Conservation (phyloP, 2,797 vertebrate genomes). For the Philypnodon macrostomus region DNA sequence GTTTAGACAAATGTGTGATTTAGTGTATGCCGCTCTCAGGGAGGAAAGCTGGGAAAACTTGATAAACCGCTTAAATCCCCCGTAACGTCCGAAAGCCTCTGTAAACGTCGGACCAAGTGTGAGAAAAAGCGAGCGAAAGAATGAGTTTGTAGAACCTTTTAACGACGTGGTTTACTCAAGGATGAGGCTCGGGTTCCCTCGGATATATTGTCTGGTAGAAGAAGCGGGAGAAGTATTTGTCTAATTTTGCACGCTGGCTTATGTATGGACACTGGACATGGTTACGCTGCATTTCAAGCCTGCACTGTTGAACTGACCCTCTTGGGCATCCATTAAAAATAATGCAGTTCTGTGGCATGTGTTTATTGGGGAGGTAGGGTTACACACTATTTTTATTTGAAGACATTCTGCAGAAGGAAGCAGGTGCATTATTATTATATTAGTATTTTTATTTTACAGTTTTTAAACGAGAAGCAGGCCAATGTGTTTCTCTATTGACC, state of each 20-base stretch:
- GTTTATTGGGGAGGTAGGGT: conserved; percentile 21
- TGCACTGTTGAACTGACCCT: conserved; percentile 35
- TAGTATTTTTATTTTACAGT: neutral
- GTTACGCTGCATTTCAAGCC: conserved; percentile 76
- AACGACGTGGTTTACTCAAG: conserved; percentile 77
- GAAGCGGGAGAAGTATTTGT: conserved; percentile 75
- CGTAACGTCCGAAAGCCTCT: conserved; percentile 69
- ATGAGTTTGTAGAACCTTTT: conserved; percentile 78
- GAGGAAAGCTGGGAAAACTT: conserved; percentile 73
- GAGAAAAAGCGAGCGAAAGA: conserved; percentile 79
- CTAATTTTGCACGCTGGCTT: conserved; percentile 77
- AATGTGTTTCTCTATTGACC: too few species aligned
- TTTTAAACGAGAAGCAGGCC: too few species aligned
- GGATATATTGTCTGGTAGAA: conserved; percentile 71
- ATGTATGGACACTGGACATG: conserved; percentile 71
- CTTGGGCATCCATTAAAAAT: conserved; percentile 42
- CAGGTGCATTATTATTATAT: neutral
- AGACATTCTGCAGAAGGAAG: conserved; percentile 3
- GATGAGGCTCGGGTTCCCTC: conserved; percentile 78
- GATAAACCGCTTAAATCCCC: conserved; percentile 76
- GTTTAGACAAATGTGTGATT: conserved; percentile 69
- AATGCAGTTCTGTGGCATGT: conserved; percentile 24
- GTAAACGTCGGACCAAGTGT: conserved; percentile 80
- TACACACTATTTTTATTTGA: conserved; percentile 30
- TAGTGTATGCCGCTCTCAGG: conserved; percentile 52